Evolutionary conservation across 2,113 vertebrate species (phyloP).

Genomic region (Zosterops lateralis): DNA sequence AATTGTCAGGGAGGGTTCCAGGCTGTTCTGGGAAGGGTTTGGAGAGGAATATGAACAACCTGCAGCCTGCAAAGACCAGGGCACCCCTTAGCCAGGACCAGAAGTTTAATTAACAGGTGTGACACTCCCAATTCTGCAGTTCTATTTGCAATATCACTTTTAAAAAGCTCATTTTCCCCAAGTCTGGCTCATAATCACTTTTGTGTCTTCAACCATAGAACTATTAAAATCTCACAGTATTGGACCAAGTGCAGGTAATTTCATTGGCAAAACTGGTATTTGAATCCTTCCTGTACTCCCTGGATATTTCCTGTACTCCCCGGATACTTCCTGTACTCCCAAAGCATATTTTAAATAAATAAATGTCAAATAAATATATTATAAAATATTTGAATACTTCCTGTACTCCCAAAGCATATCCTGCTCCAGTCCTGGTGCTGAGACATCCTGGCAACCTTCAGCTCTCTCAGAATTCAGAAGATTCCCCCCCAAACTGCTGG

Average conservation of each 20-base stretch:
- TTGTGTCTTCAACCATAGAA: not conserved
- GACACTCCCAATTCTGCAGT: not conserved
- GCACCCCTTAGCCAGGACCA: not conserved
- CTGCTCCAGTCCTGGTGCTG: accelerated
- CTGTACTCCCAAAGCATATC: not conserved
- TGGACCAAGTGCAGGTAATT: not conserved
- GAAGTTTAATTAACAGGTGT: not conserved
- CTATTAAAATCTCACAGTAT: not conserved
- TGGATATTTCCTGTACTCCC: not conserved
- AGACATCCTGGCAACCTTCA: not conserved
- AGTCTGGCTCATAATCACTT: not conserved
- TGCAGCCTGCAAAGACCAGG: not conserved
- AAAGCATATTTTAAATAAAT: not conserved
- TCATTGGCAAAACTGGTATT: not conserved
- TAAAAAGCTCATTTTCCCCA: not conserved
- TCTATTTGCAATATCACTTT: not conserved
- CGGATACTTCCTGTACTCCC: not conserved
- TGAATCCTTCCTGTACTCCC: not conserved
- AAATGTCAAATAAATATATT: not conserved
- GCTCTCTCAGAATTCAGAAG: not conserved
- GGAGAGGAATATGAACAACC: not conserved
- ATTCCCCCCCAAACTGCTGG: not conserved
- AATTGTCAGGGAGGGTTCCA: not conserved
- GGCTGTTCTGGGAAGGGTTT: not conserved
- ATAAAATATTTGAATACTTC: not conserved